Conservation (phyloP, 2,797 vertebrate species). For the Eremophila alpestris region DNA sequence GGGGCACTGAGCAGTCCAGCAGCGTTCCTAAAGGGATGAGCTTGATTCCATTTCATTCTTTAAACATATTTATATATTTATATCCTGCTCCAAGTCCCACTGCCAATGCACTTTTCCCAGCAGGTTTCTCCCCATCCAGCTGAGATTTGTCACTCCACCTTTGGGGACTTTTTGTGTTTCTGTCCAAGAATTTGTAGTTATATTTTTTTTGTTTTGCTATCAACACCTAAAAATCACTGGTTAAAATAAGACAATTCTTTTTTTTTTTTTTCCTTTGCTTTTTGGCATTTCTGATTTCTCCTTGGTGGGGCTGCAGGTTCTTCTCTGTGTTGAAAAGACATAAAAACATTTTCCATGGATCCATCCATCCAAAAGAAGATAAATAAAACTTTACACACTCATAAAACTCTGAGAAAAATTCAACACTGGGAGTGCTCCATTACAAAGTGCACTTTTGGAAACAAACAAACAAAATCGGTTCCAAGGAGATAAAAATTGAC, state of each 20-base stretch:
- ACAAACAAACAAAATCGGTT: not conserved
- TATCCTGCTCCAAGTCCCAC: not conserved
- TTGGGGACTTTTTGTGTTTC: not conserved
- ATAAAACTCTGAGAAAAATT: not conserved
- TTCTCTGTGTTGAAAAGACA: not conserved
- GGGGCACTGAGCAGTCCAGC: not conserved
- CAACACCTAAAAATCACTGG: not conserved
- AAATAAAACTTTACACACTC: not conserved
- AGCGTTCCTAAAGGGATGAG: not conserved
- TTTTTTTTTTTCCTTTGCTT: not conserved
- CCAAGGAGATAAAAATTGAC: not conserved
- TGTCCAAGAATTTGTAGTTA: not conserved
- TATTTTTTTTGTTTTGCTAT: not conserved
- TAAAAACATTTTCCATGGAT: not conserved
- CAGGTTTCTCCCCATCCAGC: not conserved
- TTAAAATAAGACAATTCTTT: not conserved
- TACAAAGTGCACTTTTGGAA: slow-evolving; percentile 5
- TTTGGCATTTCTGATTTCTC: not conserved
- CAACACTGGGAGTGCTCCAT: not conserved
- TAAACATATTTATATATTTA: not conserved
- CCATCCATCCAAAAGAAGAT: not conserved
- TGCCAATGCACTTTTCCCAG: not conserved
- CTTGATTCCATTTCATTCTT: not conserved
- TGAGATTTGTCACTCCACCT: not conserved
- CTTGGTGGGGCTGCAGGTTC: not conserved